Conservation (phyloP, 2,888 invertebrate genomes). For the Hydrotaea diabolus region DNA sequence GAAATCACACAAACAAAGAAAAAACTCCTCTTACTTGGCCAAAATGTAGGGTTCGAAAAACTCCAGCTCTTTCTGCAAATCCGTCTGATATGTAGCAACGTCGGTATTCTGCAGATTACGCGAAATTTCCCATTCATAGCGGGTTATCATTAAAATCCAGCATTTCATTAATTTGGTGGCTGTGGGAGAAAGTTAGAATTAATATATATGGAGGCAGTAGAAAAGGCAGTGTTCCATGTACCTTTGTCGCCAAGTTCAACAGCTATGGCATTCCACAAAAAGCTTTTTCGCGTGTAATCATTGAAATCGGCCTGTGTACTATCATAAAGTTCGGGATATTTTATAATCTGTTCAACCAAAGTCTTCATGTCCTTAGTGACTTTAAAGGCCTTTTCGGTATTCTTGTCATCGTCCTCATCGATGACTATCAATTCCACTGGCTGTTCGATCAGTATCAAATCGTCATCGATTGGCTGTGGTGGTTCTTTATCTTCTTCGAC, state of each 20-base stretch:
- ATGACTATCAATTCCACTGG: conserved; percentile 71
- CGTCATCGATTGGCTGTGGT: conserved; percentile 56
- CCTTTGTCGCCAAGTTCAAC: conserved; percentile 74
- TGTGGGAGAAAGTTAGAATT: conserved; percentile 42
- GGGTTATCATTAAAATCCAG: conserved; percentile 74
- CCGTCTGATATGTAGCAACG: conserved; percentile 43
- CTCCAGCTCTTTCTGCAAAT: conserved; percentile 65
- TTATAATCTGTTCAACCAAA: conserved; percentile 71
- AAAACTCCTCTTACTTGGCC: conserved; percentile 58
- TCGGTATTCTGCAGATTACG: not conserved
- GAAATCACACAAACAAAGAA: not conserved
- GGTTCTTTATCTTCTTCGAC: not conserved
- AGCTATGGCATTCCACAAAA: conserved; percentile 75
- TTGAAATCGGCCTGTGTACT: conserved; percentile 54
- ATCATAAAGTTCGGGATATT: conserved; percentile 75
- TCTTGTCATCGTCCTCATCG: conserved; percentile 67
- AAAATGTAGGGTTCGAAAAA: conserved; percentile 70
- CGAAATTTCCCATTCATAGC: conserved; percentile 76
- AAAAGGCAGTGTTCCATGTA: too few relatives aligned
- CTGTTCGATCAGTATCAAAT: conserved; percentile 63
- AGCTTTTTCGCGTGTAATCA: conserved; percentile 73
- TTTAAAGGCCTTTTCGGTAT: conserved; percentile 44
- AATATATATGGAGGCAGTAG: too few relatives aligned
- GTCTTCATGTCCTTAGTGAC: conserved; percentile 45
- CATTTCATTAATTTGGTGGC: conserved; percentile 76